phyloP scores from a whole-genome alignment of 2,113 vertebrate genomes.

The Solea senegalensis region DNA sequence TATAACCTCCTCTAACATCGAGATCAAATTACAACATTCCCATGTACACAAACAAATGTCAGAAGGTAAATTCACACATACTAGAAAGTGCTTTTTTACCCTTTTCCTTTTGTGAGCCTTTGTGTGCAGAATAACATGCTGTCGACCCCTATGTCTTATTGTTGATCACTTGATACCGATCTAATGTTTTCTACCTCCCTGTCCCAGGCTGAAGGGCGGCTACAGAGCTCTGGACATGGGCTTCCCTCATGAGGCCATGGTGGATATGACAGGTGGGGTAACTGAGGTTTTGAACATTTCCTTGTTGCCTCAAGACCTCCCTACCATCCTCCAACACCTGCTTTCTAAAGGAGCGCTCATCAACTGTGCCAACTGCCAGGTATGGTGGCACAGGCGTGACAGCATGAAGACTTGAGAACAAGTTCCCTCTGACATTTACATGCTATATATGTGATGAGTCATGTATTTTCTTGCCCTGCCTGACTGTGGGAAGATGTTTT shows the following conservation, averaged over 20 bases:
- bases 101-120: no score
- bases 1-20: no score
- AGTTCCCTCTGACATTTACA: not conserved
- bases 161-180: no score
- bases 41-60: no score
- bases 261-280: slow-evolving; percentile 82
- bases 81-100: no score
- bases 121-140: no score
- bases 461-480: not conserved
- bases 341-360: slow-evolving; percentile 79
- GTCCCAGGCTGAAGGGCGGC: slow-evolving; percentile 80
- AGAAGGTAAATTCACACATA: no score
- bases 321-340: slow-evolving; percentile 56
- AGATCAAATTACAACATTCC: no score
- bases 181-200: not conserved
- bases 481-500: slow-evolving; percentile 19
- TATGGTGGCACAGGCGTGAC: slow-evolving; percentile 7
- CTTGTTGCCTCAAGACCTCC: slow-evolving; percentile 54
- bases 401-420: not conserved
- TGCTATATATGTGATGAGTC: slow-evolving; percentile 3
- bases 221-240: slow-evolving; percentile 82
- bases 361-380: slow-evolving; percentile 80
- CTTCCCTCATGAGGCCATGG: slow-evolving; percentile 83
- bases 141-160: no score
- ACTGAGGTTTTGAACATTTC: slow-evolving; percentile 66